Conservation (phyloP, 1,140 invertebrate species). For the Cepaea nemoralis region DNA sequence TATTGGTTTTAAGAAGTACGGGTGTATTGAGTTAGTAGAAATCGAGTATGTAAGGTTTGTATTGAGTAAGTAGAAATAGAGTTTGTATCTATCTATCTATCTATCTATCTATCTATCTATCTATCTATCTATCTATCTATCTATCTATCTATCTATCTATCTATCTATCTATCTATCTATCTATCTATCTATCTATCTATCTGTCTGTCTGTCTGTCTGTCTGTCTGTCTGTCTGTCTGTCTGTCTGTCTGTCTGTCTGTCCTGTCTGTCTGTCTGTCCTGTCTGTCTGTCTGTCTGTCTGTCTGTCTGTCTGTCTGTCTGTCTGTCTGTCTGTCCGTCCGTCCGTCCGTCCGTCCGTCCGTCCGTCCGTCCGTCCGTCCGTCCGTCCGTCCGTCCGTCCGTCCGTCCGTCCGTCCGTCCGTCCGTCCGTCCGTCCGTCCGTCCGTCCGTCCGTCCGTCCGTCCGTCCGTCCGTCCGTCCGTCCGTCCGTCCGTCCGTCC, state of each 20-base stretch:
- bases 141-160: slow-evolving; percentile 10
- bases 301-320: no score
- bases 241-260: no score
- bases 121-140: slow-evolving; percentile 18
- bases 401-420: background rate
- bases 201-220: slow-evolving; percentile 24
- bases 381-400: slow-evolving; percentile 19
- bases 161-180: slow-evolving; percentile 18
- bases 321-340: no score
- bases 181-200: no score
- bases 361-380: background rate
- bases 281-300: background rate
- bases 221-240: slow-evolving; percentile 9
- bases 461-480: no score
- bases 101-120: slow-evolving; percentile 16
- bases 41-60: no score
- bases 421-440: slow-evolving; percentile 25
- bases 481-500: background rate
- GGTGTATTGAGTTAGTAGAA: no score
- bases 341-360: background rate
- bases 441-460: no score
- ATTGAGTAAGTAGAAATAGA: no score
- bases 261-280: no score
- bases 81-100: slow-evolving; percentile 21
- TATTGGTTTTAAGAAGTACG: no score